Evolutionary conservation across 2,113 vertebrate species (phyloP).

Genomic region (Vicugna pacos): DNA sequence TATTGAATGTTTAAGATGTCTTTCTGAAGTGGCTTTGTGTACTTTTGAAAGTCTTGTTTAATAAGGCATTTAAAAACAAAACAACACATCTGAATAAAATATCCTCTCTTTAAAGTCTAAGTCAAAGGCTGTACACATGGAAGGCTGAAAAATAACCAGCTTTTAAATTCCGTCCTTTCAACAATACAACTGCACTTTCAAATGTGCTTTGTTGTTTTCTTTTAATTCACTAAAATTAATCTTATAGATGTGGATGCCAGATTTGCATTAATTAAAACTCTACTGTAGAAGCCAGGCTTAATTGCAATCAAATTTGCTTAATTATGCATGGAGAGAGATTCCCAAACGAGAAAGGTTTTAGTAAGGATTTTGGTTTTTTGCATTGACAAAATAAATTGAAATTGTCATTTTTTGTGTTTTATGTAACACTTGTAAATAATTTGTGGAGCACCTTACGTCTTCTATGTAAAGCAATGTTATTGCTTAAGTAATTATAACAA

Average conservation of each 20-base stretch:
- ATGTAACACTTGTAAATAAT: slow-evolving; percentile 97
- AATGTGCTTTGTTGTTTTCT: slow-evolving; percentile 99
- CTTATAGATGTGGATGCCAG: slow-evolving; percentile 99
- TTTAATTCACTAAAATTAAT: slow-evolving; percentile 99
- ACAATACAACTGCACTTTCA: slow-evolving; percentile 96
- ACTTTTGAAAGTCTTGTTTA: slow-evolving; percentile 85
- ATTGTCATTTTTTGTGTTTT: slow-evolving; percentile 99
- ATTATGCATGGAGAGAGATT: slow-evolving; percentile 99
- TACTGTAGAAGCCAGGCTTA: slow-evolving; percentile 99
- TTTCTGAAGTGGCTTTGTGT: slow-evolving; percentile 74
- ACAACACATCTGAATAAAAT: slow-evolving; percentile 84
- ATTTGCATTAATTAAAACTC: slow-evolving; percentile 99
- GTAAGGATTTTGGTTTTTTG: slow-evolving; percentile 96
- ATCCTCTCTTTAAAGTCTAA: slow-evolving; percentile 82
- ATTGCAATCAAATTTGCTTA: slow-evolving; percentile 99
- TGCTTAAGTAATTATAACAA: slow-evolving; percentile 99
- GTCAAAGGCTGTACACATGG: slow-evolving; percentile 86
- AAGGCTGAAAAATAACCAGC: slow-evolving; percentile 87
- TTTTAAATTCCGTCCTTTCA: slow-evolving; percentile 91
- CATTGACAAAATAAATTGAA: slow-evolving; percentile 99
- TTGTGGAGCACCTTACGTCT: slow-evolving; percentile 97
- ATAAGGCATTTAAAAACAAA: slow-evolving; percentile 85
- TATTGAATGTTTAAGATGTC: slow-evolving; percentile 82
- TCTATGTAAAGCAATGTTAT: slow-evolving; percentile 98
- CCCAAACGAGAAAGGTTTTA: slow-evolving; percentile 99